These are phyloP conservation scores for Enteromius afrohamiltoni DNA, from an alignment of 2,797 vertebrate species.

Conservation along the genomic window DNA sequence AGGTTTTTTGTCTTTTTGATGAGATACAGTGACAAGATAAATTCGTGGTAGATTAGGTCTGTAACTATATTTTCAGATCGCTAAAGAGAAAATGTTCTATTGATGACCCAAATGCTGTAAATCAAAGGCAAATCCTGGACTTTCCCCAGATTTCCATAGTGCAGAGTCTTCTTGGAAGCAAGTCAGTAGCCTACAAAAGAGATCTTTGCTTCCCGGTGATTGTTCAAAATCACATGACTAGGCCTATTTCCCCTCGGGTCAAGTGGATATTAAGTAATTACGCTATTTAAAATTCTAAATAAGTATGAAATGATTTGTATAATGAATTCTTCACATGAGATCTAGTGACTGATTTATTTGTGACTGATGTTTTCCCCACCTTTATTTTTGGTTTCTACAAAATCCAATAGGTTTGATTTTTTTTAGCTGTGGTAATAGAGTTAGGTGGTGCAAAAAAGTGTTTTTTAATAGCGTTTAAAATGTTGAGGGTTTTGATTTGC, in stretches of 20 bases:
- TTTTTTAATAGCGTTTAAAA: not conserved
- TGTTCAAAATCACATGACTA: not conserved
- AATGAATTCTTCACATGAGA: not conserved
- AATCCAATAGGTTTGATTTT: not conserved
- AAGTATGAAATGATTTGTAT: not conserved
- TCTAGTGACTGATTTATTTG: not conserved
- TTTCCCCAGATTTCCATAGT: not conserved
- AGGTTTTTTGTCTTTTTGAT: slow-evolving; percentile 1
- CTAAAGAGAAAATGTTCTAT: no score
- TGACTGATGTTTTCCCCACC: not conserved
- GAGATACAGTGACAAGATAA: slow-evolving; percentile 9
- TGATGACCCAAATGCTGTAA: not conserved
- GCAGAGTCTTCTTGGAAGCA: not conserved
- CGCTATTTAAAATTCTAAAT: not conserved
- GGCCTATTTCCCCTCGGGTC: not conserved
- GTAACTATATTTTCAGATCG: not conserved
- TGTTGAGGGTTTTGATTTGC: not conserved
- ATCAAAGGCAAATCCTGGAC: slow-evolving; percentile 19
- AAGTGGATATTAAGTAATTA: not conserved
- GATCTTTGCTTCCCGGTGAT: not conserved
- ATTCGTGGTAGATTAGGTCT: slow-evolving; percentile 10
- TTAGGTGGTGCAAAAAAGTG: not conserved
- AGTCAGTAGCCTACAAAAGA: slow-evolving; percentile 12
- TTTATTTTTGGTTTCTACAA: not conserved
- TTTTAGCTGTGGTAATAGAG: no score